phyloP scores from a whole-genome alignment of 2,113 vertebrate species.

The Rostratula benghalensis region DNA sequence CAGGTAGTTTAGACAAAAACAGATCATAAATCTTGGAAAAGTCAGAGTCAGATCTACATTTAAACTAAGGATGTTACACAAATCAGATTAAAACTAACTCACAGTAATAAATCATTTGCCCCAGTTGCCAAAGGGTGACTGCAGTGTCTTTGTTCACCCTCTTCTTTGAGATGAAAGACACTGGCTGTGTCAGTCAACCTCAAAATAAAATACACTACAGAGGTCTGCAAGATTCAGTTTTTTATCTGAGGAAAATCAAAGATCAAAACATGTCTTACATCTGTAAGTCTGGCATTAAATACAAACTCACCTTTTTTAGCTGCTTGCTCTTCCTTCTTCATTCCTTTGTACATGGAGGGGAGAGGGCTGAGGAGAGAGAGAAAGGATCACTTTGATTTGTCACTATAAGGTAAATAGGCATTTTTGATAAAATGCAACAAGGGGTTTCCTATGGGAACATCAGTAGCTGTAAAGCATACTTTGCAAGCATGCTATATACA shows the following conservation, averaged over 20 bases:
- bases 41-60: not conserved
- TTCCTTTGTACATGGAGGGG: not conserved
- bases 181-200: not conserved
- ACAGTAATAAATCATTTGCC: not conserved
- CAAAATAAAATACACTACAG: not conserved
- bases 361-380: not conserved
- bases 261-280: not conserved
- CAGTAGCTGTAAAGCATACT: not conserved
- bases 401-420: not conserved
- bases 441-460: not conserved
- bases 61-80: not conserved
- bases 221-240: not conserved
- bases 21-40: not conserved
- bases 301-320: not conserved
- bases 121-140: not conserved
- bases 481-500: not conserved
- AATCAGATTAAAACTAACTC: not conserved
- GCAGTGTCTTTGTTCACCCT: not conserved
- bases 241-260: not conserved
- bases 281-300: not conserved
- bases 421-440: not conserved
- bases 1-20: not conserved
- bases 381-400: not conserved
- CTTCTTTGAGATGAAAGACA: not conserved
- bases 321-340: not conserved